These are phyloP conservation scores for Agrochola circellaris DNA, from an alignment of 2,888 invertebrate species.

Conservation along the genomic window DNA sequence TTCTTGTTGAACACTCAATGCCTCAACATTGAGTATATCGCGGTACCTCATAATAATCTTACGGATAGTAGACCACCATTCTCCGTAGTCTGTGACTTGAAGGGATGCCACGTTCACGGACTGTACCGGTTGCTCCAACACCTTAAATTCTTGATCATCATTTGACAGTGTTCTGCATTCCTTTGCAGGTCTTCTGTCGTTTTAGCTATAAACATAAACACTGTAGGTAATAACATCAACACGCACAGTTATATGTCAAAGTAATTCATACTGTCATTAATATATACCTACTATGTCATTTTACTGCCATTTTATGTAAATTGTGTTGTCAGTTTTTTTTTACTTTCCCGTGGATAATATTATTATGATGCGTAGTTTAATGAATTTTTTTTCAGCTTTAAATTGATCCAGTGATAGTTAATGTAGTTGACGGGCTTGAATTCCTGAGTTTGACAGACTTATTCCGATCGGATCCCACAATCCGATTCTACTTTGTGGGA, in stretches of 20 bases:
- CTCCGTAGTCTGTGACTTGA: background rate
- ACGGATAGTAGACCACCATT: background rate
- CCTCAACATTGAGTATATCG: too few relatives aligned
- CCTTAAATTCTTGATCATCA: background rate
- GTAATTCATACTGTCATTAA: background rate
- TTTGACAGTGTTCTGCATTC: background rate
- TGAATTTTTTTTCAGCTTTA: background rate
- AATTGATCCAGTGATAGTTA: background rate
- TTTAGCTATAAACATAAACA: background rate
- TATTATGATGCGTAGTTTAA: background rate
- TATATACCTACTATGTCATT: background rate
- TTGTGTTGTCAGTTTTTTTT: conserved; percentile 2
- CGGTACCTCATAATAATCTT: background rate
- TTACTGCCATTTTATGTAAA: conserved; percentile 15
- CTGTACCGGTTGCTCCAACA: background rate
- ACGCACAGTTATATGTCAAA: conserved; percentile 1
- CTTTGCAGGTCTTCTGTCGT: background rate
- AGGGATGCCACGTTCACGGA: background rate
- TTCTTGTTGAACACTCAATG: background rate
- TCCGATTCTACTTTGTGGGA: too few relatives aligned
- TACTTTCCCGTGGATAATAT: conserved; percentile 10
- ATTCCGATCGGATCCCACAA: too few relatives aligned
- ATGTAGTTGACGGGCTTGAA: background rate
- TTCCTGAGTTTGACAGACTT: background rate
- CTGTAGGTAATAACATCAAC: background rate